Evolutionary conservation across 2,113 vertebrate genomes (phyloP).

Genomic region (Ramphastos sulfuratus): DNA sequence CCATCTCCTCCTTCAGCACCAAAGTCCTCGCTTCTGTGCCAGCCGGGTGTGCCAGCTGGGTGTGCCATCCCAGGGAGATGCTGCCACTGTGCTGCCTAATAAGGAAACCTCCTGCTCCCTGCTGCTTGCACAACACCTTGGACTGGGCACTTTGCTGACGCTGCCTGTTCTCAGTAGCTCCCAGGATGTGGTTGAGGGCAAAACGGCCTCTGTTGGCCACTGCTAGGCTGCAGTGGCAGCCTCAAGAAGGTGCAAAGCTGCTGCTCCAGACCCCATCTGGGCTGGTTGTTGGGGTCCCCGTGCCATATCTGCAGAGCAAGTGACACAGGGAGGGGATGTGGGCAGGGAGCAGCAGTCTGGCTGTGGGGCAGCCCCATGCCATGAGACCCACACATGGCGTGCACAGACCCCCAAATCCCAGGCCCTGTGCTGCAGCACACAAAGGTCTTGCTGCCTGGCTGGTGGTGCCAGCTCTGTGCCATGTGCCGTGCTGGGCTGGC

Average conservation of each 20-base stretch:
- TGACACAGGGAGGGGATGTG: neutral
- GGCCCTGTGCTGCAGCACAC: neutral
- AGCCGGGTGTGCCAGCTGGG: neutral
- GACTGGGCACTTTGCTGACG: neutral
- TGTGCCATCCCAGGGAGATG: neutral
- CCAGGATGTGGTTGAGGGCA: neutral
- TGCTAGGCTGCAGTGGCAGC: accelerated
- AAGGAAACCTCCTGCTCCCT: neutral
- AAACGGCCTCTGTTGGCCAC: neutral
- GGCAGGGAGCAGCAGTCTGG: neutral
- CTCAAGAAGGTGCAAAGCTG: accelerated
- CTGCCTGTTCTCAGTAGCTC: neutral
- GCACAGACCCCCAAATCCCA: accelerated
- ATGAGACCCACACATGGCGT: accelerated
- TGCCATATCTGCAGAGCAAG: accelerated
- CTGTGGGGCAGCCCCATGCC: neutral
- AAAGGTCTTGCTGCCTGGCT: neutral
- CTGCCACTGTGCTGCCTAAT: neutral
- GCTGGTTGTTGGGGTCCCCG: neutral
- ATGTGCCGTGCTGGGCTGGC: accelerated
- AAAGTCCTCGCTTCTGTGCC: neutral
- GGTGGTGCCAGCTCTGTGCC: accelerated
- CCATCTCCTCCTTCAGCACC: neutral
- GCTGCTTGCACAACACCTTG: constrained; percentile 31
- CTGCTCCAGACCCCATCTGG: accelerated